These are phyloP conservation scores for Drosophila mimetica DNA, from an alignment of 2,888 invertebrate genomes.

Conservation along the genomic window DNA sequence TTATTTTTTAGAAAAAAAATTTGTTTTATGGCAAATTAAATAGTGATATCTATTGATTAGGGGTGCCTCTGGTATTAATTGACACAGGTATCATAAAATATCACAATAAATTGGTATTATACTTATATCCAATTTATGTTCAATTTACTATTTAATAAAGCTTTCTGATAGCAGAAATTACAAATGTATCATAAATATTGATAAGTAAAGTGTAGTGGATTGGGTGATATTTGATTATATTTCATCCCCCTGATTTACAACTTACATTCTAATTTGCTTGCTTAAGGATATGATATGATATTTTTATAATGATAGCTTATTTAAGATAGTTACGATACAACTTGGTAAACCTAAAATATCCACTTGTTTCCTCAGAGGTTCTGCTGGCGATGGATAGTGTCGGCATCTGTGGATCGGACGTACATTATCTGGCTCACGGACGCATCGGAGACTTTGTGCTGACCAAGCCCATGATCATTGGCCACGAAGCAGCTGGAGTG, in stretches of 20 bases:
- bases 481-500: slow-evolving; percentile 95
- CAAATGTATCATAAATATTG: not conserved
- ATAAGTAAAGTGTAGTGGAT: not conserved
- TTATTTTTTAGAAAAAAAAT: not conserved
- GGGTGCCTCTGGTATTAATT: not conserved
- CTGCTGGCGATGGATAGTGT: slow-evolving; percentile 94
- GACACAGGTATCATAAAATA: not conserved
- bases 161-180: not conserved
- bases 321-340: not conserved
- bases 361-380: slow-evolving; percentile 68
- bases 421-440: slow-evolving; percentile 95
- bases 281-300: too few species aligned
- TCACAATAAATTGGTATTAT: not conserved
- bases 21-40: not conserved
- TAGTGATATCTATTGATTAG: not conserved
- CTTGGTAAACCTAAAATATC: not conserved
- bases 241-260: too few species aligned
- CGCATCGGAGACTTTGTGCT: slow-evolving; percentile 94
- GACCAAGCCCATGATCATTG: slow-evolving; percentile 95
- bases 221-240: not conserved
- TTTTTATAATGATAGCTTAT: too few species aligned
- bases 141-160: not conserved
- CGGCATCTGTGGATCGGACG: slow-evolving; percentile 98
- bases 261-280: too few species aligned
- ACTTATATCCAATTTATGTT: too few species aligned